Base-by-base conservation (phyloP, 2,113 vertebrate species). In the Poeciliopsis occidentalis region DNA sequence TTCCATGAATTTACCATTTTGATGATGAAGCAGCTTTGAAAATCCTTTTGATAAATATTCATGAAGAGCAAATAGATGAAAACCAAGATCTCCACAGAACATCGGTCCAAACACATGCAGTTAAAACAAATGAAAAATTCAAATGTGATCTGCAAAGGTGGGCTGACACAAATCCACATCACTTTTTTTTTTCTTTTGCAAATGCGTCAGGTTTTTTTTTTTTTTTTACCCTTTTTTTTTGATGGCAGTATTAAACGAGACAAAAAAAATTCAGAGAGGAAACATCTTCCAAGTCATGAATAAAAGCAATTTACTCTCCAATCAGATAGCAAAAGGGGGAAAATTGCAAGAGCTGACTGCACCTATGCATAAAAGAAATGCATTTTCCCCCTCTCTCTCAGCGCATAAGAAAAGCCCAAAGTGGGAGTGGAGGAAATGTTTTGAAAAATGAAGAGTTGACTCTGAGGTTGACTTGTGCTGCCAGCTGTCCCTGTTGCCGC, bases 401-500 rank as follows among this genome's bases (percentile, higher is more conserved):
- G 11, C 10, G 1, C 17, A 47, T 54, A 27, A 30, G 32, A 34
- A 62, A 60, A 29, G 22, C 2, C 12, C 34, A 64, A 64, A 26
- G 37, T 74, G 63, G 75, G 41, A 64, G 66, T 73, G 78, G 67
- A 72, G 81, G 83, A 81, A 68, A 76, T 75, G 70, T 47, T 84
- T 51, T 63, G 37, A 81, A 62, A 67, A 84, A 60, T 71, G 71
- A 73, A 75, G 69, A 66, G 79, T 27, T 67, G 69, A 65, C 60
- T 44, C 67, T 83, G 83, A 62, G 74, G 80, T 80, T 47, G 76
- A 32, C 19, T 47, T 60, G 31, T 26, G 5, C 39, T 51, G 82
- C 83, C 78, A 85, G 19, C 1, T 12, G 41, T 78, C 44, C 19
- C 3, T 84, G 87, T 84, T 69, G 57, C 54, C 3, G 47, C 66